phyloP scores from a whole-genome alignment of 2,888 invertebrate genomes.

The Exocentrus adspersus region DNA sequence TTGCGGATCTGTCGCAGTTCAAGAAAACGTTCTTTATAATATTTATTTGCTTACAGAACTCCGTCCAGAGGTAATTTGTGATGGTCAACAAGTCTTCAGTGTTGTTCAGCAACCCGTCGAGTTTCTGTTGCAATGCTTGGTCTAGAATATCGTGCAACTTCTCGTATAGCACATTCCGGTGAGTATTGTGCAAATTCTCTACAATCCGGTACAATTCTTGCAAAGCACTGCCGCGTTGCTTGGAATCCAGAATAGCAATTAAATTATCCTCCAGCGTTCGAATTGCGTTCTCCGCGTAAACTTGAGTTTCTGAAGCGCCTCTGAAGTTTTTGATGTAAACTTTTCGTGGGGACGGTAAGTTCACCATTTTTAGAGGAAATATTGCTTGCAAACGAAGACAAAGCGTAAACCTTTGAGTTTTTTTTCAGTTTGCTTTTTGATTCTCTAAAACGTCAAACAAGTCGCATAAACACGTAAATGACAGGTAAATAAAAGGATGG shows the following conservation, averaged over 20 bases:
- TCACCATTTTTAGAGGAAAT: slow-evolving; percentile 1
- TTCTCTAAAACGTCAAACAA: too few species aligned
- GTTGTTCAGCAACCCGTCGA: slow-evolving; percentile 84
- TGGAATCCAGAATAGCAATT: slow-evolving; percentile 32
- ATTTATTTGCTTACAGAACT: slow-evolving; percentile 94
- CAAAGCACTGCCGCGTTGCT: slow-evolving; percentile 63
- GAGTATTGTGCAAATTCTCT: slow-evolving; percentile 82
- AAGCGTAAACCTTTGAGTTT: too few species aligned
- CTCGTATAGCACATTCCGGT: slow-evolving; percentile 70
- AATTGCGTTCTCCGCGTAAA: slow-evolving; percentile 8
- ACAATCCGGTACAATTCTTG: slow-evolving; percentile 95
- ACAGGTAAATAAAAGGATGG: too few species aligned
- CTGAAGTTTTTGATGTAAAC: slow-evolving; percentile 30
- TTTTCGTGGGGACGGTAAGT: slow-evolving; percentile 8
- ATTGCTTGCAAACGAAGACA: too few species aligned
- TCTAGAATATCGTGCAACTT: slow-evolving; percentile 85
- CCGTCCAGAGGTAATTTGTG: slow-evolving; percentile 92
- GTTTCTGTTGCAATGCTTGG: slow-evolving; percentile 84
- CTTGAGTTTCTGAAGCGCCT: slow-evolving; percentile 16
- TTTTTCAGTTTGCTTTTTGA: too few species aligned
- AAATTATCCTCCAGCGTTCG: slow-evolving; percentile 18
- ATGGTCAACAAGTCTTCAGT: slow-evolving; percentile 88
- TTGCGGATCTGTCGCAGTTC: slow-evolving; percentile 93
- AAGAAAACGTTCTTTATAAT: slow-evolving; percentile 98
- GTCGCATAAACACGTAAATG: too few species aligned